Percentiles rank a stretch among this genome's conserved stretches.
phyloP scores from a whole-genome alignment of 1,140 invertebrate genomes.

The Dryas iulia region DNA sequence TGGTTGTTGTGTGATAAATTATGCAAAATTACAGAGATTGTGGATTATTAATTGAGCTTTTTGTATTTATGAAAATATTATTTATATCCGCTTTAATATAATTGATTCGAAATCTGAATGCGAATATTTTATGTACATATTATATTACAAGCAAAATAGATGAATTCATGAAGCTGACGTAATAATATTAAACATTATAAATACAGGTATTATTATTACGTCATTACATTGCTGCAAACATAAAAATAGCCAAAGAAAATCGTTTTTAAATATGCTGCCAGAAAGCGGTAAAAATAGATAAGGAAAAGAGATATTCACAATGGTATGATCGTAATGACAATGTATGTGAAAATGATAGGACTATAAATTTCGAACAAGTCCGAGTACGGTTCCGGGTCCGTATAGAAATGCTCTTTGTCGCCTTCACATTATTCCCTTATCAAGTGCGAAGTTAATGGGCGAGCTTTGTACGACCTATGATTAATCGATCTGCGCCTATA shows the following conservation, averaged over 20 bases:
- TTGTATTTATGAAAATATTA: constrained; percentile 5
- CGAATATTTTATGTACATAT: background rate
- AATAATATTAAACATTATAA: background rate
- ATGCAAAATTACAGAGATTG: constrained; percentile 6
- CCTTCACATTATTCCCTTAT: constrained; percentile 69
- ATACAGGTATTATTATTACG: background rate
- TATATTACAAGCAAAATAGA: background rate
- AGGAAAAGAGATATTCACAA: constrained; percentile 22
- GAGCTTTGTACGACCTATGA: constrained; percentile 68
- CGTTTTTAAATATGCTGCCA: background rate
- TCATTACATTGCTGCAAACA: background rate
- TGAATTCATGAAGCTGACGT: background rate
- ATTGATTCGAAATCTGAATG: background rate
- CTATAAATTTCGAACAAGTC: constrained; percentile 47
- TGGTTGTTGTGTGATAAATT: constrained; percentile 34
- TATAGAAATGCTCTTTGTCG: constrained; percentile 57
- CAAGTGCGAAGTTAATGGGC: constrained; percentile 72
- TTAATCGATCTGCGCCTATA: constrained; percentile 66
- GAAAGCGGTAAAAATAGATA: background rate
- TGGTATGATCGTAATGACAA: constrained; percentile 41
- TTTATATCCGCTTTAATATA: background rate
- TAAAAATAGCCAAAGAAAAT: background rate
- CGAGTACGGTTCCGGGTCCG: constrained; percentile 46
- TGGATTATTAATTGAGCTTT: constrained; percentile 3
- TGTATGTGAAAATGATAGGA: constrained; percentile 45